These are phyloP conservation scores for Miichthys miiuy DNA, from an alignment of 2,797 vertebrate species.

Conservation along the genomic window DNA sequence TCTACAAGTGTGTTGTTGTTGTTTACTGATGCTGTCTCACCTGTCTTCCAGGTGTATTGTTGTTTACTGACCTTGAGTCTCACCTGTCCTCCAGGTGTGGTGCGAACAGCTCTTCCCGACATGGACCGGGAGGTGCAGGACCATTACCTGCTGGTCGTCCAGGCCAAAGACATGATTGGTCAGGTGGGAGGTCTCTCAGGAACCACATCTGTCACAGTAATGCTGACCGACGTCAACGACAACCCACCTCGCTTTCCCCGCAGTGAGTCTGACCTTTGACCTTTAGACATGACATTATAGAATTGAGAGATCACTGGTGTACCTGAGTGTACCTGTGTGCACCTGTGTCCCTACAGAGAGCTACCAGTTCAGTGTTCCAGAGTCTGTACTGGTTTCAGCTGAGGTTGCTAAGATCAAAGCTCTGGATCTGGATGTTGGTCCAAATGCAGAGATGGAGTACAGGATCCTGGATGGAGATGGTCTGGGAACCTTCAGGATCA, in stretches of 20 bases:
- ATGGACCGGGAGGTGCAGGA: conserved; percentile 94
- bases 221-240: conserved; percentile 92
- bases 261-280: conserved; percentile 50
- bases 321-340: background rate
- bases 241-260: conserved; percentile 86
- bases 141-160: conserved; percentile 91
- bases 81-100: conserved; percentile 85
- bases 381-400: conserved; percentile 87
- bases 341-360: conserved; percentile 81
- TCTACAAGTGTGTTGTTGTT: background rate
- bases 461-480: conserved; percentile 92
- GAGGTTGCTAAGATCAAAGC: conserved; percentile 93
- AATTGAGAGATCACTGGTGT: background rate
- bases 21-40: background rate
- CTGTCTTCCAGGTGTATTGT: conserved; percentile 82
- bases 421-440: conserved; percentile 89
- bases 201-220: conserved; percentile 92
- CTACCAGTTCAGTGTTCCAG: conserved; percentile 92
- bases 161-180: conserved; percentile 96
- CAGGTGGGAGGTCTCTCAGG: conserved; percentile 94
- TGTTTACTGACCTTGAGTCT: background rate
- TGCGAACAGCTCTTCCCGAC: conserved; percentile 92
- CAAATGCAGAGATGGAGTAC: conserved; percentile 95
- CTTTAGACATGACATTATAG: background rate
- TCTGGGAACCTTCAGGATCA: conserved; percentile 89